Evolutionary conservation across 2,113 vertebrate genomes (phyloP).

Genomic region (Macrotis lagotis): DNA sequence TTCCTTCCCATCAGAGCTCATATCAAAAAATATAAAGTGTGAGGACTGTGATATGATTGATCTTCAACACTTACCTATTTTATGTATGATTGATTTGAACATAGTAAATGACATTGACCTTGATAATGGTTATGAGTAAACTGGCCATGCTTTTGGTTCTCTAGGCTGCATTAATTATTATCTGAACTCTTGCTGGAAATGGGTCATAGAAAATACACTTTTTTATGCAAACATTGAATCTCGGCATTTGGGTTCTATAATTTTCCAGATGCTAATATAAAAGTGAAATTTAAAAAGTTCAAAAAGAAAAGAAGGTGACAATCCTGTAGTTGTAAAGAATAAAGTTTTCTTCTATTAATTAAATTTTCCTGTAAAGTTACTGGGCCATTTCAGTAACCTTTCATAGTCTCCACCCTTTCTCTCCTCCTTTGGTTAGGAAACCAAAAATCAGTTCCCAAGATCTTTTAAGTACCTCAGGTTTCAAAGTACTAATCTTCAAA

Average conservation of each 20-base stretch:
- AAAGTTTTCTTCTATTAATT: background rate
- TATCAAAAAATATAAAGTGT: background rate
- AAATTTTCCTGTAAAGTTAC: background rate
- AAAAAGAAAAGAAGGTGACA: background rate
- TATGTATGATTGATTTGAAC: background rate
- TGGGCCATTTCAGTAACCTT: background rate
- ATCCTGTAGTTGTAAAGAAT: background rate
- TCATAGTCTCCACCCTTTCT: background rate
- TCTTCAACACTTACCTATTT: background rate
- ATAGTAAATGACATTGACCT: background rate
- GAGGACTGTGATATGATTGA: too few relatives aligned
- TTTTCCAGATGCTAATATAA: background rate
- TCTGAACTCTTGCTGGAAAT: background rate
- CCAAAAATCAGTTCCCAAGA: background rate
- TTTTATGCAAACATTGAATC: background rate
- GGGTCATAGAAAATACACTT: background rate
- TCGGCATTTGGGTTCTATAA: background rate
- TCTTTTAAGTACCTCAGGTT: background rate
- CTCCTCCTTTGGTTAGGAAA: background rate
- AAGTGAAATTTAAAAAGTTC: background rate
- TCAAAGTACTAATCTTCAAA: background rate
- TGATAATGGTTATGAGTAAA: background rate
- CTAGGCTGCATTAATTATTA: background rate
- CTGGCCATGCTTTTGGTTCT: background rate
- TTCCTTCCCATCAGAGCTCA: background rate